Conservation (phyloP, 2,113 vertebrate species). For the Urocitellus parryii region DNA sequence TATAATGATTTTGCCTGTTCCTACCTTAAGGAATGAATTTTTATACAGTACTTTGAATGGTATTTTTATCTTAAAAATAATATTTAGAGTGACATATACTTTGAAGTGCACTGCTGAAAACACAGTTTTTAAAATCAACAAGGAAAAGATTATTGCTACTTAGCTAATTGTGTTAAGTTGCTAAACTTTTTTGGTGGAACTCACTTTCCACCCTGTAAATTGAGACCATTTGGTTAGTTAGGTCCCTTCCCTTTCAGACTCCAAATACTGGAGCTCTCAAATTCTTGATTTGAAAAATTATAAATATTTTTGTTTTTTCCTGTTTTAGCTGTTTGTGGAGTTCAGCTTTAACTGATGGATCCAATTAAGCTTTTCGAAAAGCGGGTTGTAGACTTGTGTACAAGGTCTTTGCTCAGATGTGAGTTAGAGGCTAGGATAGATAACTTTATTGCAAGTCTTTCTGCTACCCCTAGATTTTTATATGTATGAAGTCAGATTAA, state of each 20-base stretch:
- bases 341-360: constrained; percentile 7
- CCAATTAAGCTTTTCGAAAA: constrained; percentile 60
- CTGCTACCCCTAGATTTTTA: neutral
- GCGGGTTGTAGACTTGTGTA: neutral
- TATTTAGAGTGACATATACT: neutral
- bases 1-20: neutral
- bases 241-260: neutral
- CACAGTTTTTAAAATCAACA: constrained; percentile 20
- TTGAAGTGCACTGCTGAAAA: neutral
- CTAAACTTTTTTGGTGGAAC: neutral
- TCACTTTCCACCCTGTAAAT: constrained; percentile 15
- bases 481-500: neutral
- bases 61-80: constrained; percentile 28
- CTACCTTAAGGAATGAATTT: neutral
- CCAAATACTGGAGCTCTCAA: neutral
- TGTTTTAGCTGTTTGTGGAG: constrained; percentile 5
- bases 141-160: neutral
- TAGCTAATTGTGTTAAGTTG: neutral
- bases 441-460: neutral
- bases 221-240: neutral
- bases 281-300: constrained; percentile 19
- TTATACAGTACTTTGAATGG: neutral
- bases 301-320: neutral
- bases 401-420: neutral
- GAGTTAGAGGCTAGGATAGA: neutral